A percentile compares a stretch with the other conserved stretches of the same genome.
Conservation (phyloP, 2,797 vertebrate species). For the Sebastolobus altivelis region DNA sequence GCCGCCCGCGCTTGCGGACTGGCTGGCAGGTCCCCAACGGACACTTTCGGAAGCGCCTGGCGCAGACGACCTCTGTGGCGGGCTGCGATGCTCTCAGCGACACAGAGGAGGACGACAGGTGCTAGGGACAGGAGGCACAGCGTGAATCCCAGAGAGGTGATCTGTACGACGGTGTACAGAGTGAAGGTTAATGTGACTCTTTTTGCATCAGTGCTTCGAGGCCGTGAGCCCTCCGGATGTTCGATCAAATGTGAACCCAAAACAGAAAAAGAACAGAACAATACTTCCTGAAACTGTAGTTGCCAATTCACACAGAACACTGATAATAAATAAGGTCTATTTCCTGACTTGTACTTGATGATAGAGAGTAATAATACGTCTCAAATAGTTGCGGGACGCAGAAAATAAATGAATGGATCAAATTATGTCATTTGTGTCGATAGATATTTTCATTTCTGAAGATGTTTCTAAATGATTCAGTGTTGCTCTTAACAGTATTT, state of each 20-base stretch:
- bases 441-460: conserved; percentile 77
- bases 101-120: conserved; percentile 96
- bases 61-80: conserved; percentile 89
- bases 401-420: conserved; percentile 59
- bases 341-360: conserved; percentile 79
- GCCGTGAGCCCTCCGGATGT: conserved; percentile 44
- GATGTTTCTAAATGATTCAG: conserved; percentile 76
- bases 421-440: conserved; percentile 70
- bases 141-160: conserved; percentile 43
- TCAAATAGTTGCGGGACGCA: conserved; percentile 51
- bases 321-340: conserved; percentile 76
- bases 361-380: conserved; percentile 69
- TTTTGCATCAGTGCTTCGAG: conserved; percentile 59
- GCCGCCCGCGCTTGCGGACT: conserved; percentile 89
- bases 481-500: conserved; percentile 78
- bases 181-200: conserved; percentile 55
- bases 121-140: conserved; percentile 83
- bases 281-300: conserved; percentile 78
- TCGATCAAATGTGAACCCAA: conserved; percentile 62
- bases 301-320: conserved; percentile 77
- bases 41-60: conserved; percentile 94
- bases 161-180: conserved; percentile 28
- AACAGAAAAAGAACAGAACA: conserved; percentile 53
- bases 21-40: conserved; percentile 98
- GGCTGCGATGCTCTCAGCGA: conserved; percentile 94